A percentile compares a stretch with the other conserved stretches of the same genome.
Evolutionary conservation across 2,113 vertebrate genomes (phyloP).

Genomic region (Formicarius rufipectus): DNA sequence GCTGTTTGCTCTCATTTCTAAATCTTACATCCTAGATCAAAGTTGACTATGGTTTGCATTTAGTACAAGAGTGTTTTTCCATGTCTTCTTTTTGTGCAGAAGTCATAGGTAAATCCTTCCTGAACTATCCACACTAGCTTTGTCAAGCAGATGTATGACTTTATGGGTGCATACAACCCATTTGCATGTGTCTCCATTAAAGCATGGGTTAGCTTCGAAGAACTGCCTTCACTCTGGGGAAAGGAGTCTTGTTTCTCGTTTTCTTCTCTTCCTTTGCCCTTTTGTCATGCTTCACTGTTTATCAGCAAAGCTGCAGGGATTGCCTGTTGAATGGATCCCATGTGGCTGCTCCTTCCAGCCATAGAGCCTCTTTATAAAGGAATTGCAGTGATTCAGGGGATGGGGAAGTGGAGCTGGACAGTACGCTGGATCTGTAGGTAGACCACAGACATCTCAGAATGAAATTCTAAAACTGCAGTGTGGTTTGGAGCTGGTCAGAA

Average conservation of each 20-base stretch:
- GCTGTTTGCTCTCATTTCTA: neutral
- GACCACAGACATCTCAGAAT: neutral
- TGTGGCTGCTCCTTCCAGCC: fast-evolving
- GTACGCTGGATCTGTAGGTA: neutral
- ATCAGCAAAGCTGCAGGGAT: neutral
- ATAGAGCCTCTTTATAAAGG: neutral
- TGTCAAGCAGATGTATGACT: neutral
- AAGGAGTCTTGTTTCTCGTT: neutral
- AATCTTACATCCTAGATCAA: neutral
- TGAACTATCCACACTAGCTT: neutral
- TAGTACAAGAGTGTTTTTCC: neutral
- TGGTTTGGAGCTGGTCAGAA: neutral
- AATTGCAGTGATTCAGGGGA: neutral
- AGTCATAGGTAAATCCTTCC: neutral
- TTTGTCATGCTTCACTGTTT: neutral
- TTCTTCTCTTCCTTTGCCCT: neutral
- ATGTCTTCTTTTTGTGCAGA: neutral
- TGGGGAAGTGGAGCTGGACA: neutral
- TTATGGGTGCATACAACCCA: neutral
- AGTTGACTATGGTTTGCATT: neutral
- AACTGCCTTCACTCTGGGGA: neutral
- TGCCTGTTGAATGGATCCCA: neutral
- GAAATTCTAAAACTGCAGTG: neutral
- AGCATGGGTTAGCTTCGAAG: neutral
- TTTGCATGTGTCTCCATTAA: neutral